Percentiles rank a stretch among this genome's conserved stretches.
Conservation (phyloP, 2,797 vertebrate genomes). For the Mus caroli region DNA sequence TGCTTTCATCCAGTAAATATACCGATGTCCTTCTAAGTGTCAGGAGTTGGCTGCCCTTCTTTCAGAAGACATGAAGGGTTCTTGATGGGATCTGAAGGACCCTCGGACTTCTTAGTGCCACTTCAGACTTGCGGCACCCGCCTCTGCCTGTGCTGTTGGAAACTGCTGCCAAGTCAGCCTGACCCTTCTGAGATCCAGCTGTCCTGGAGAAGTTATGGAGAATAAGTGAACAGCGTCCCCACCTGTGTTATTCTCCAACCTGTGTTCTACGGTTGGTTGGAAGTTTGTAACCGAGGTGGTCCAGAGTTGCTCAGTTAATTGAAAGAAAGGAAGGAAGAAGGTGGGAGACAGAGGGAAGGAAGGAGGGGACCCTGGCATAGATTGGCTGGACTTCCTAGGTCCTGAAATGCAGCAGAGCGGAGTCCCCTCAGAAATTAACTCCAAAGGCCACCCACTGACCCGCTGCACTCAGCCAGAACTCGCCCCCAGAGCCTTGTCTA, state of each 20-base stretch:
- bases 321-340: background rate
- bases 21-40: background rate
- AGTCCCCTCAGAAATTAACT: background rate
- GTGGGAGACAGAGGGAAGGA: background rate
- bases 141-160: no score
- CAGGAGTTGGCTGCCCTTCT: background rate
- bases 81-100: conserved; percentile 11
- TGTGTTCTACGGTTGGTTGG: conserved; percentile 59
- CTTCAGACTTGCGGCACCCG: background rate
- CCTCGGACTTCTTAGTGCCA: background rate
- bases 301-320: background rate
- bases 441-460: background rate
- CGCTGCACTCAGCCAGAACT: background rate
- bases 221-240: background rate
- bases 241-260: conserved; percentile 18
- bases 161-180: background rate
- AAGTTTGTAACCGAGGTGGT: no score
- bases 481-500: background rate
- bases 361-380: background rate
- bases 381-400: background rate
- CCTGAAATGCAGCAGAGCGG: background rate
- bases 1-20: background rate
- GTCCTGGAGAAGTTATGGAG: background rate
- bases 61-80: background rate
- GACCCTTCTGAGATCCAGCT: conserved; percentile 33